Base-by-base conservation (phyloP, 2,888 invertebrate species). In the Drosophila robusta region DNA sequence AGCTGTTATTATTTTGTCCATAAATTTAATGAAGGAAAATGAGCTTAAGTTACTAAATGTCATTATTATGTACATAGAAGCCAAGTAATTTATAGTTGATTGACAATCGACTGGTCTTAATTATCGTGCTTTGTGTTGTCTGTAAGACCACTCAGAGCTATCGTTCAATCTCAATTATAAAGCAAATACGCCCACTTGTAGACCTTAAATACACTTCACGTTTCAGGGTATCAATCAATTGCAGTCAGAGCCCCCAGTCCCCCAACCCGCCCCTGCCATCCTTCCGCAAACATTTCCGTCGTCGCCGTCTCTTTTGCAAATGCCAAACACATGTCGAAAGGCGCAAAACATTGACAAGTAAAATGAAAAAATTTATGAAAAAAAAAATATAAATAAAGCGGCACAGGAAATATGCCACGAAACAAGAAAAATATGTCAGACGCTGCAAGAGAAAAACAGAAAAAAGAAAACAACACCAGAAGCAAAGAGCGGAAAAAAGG, bases 321-420 rank as follows among this genome's bases (percentile, higher is more conserved):
- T 84, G 78, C 72, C 83, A 78, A 87, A 89, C 89, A 89, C 72
- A 85, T 89, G 89, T 83, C 78, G 85, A 78, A 75, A 70, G 82
- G 70, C 70, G 71, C 85, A 72, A 84, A 70, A 77, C 75, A 86
- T 80, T 82, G 70, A 66, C 79, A 85, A 86, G 62, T 69, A 72
- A 89, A 84, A 89, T 87, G 72, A 72, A 75, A 89, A 87, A 80
- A 75, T 80, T 77, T 67, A 72, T 87, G 78, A 70, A 70, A 75
- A 76, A 61, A 46, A 60, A 57, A 65, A 67, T 69, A 76, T 50
- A 69, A 82, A 66, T 63, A 54, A 69, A 54, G 34, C 34, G 34
- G 12, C 12, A 63, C 12, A 22, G 50, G 49, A 75, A 75, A 69
- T 75, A 58, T 75, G 79, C 46, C 52, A 65, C 60, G 72, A 47